Percentiles rank a stretch among this genome's conserved stretches.
These are phyloP conservation scores for Lagopus muta DNA, from an alignment of 2,113 vertebrate genomes.

Conservation along the genomic window DNA sequence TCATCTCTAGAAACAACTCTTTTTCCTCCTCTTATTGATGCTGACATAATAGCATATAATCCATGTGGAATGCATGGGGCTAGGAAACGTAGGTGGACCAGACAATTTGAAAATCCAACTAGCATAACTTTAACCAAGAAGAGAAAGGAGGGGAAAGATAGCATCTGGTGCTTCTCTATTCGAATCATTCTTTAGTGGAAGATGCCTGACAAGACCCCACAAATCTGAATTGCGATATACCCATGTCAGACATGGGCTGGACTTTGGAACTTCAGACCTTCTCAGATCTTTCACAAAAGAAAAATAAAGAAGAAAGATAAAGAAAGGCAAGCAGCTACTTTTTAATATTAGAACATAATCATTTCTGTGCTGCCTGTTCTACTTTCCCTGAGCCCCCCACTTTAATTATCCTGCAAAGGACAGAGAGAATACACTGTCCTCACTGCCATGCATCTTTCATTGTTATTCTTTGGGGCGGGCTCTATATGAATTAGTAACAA, in stretches of 20 bases:
- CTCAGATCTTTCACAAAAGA: not conserved
- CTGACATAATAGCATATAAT: not conserved
- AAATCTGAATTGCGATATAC: not conserved
- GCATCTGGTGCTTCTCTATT: not conserved
- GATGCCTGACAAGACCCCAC: not conserved
- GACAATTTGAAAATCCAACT: not conserved
- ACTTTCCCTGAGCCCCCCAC: not conserved
- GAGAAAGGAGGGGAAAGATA: not conserved
- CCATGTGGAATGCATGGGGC: not conserved
- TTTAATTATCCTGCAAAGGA: not conserved
- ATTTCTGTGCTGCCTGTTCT: not conserved
- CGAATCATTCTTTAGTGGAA: not conserved
- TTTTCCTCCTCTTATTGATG: not conserved
- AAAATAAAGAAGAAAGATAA: not conserved
- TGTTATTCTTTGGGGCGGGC: not conserved
- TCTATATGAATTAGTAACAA: not conserved
- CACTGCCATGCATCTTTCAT: not conserved
- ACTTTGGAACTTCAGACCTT: not conserved
- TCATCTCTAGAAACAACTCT: not conserved
- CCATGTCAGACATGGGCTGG: not conserved
- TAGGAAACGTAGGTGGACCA: not conserved
- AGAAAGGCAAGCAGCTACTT: not conserved
- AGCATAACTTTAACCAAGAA: not conserved
- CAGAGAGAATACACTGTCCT: not conserved
- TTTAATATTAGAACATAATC: not conserved